Conservation (phyloP, 2,797 vertebrate genomes). For the Sebastiscus tertius region DNA sequence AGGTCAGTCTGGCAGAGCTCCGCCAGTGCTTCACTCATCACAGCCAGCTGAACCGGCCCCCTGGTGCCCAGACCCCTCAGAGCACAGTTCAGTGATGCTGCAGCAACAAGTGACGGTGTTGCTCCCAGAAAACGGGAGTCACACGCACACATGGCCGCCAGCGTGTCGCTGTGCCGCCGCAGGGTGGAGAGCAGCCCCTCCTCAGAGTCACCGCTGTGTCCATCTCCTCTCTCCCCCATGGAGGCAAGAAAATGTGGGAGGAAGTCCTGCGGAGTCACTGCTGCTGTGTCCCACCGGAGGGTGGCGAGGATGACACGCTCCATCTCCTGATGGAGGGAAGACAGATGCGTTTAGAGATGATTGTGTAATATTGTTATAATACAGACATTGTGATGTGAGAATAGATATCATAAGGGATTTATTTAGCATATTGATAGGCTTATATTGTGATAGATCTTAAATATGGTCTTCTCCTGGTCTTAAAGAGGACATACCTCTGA, state of each 20-base stretch:
- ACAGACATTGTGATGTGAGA: background rate
- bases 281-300: conserved; percentile 84
- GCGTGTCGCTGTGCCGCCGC: conserved; percentile 82
- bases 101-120: conserved; percentile 81
- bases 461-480: background rate
- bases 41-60: conserved; percentile 43
- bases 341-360: background rate
- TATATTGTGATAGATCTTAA: background rate
- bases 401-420: background rate
- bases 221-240: conserved; percentile 50
- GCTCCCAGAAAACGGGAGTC: conserved; percentile 82
- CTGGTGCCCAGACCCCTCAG: conserved; percentile 74
- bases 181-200: conserved; percentile 69
- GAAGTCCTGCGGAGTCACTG: conserved; percentile 86
- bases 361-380: background rate
- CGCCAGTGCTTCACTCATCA: conserved; percentile 69
- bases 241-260: conserved; percentile 80
- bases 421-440: background rate
- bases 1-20: conserved; percentile 76
- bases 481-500: too few relatives aligned
- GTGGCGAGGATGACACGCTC: conserved; percentile 81
- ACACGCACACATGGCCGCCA: conserved; percentile 82
- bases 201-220: conserved; percentile 9
- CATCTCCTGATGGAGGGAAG: conserved; percentile 76
- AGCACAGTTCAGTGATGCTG: conserved; percentile 81